Conservation (phyloP, 2,113 vertebrate species). For the Silurus meridionalis region DNA sequence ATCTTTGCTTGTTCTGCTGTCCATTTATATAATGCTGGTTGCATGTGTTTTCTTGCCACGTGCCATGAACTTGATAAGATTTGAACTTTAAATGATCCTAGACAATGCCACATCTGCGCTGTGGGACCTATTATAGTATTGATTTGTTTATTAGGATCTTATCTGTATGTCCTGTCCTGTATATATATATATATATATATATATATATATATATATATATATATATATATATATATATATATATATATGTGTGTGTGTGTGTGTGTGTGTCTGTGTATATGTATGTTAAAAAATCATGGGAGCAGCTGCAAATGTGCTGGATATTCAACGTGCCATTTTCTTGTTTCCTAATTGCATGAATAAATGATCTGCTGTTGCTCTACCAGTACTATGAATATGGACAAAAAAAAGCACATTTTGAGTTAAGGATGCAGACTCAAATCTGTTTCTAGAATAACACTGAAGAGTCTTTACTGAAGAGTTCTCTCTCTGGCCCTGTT, state of each 20-base stretch:
- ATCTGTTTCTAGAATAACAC: background rate
- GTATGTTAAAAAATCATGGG: background rate
- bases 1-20: background rate
- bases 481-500: background rate
- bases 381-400: slow-evolving; percentile 36
- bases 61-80: background rate
- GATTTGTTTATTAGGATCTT: background rate
- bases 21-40: background rate
- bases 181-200: no score
- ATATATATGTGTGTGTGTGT: no score
- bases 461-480: background rate
- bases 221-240: no score
- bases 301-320: slow-evolving; percentile 14
- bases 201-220: no score
- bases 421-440: background rate
- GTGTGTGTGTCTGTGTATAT: background rate
- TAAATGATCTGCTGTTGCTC: slow-evolving; percentile 15
- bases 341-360: slow-evolving; percentile 34
- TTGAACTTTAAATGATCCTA: background rate
- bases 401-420: slow-evolving; percentile 2
- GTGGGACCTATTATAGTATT: background rate
- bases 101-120: background rate
- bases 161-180: background rate
- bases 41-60: background rate
- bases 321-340: slow-evolving; percentile 2